Conservation (phyloP, 2,888 invertebrate genomes). For the Parochlus steinenii region DNA sequence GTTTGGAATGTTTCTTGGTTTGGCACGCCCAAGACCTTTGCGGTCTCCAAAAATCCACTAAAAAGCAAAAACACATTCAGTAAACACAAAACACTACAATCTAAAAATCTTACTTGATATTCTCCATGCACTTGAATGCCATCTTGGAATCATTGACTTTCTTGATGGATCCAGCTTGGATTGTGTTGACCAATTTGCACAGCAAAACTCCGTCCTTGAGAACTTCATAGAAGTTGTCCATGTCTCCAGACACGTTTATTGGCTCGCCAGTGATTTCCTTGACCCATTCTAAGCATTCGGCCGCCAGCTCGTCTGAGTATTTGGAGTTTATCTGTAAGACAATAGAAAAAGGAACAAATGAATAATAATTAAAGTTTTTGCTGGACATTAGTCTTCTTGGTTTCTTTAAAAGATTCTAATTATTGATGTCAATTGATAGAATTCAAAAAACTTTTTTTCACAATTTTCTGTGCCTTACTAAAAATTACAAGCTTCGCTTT, state of each 20-base stretch:
- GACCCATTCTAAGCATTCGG: constrained; percentile 88
- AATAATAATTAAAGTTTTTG: no score
- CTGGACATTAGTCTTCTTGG: no score
- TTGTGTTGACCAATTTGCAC: constrained; percentile 76
- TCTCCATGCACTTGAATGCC: constrained; percentile 98
- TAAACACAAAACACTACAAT: constrained; percentile 12
- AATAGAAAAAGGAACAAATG: no score
- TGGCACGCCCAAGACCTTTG: constrained; percentile 74
- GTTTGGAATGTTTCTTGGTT: constrained; percentile 94
- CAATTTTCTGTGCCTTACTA: no score
- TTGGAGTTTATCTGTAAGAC: constrained; percentile 93
- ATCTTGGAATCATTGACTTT: constrained; percentile 81
- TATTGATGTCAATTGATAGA: no score
- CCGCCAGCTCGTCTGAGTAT: constrained; percentile 88
- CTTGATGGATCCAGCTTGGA: constrained; percentile 74
- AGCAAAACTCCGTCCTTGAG: constrained; percentile 80
- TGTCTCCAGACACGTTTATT: constrained; percentile 72
- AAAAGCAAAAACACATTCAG: not conserved
- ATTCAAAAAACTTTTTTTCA: no score
- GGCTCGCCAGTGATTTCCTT: constrained; percentile 70
- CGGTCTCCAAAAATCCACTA: constrained; percentile 64
- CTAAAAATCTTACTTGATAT: constrained; percentile 81
- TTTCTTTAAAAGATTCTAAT: no score
- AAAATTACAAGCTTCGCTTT: no score
- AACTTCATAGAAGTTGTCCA: constrained; percentile 84